Evolutionary conservation across 2,797 vertebrate species (phyloP).

Genomic region (Enteromius afrohamiltoni): DNA sequence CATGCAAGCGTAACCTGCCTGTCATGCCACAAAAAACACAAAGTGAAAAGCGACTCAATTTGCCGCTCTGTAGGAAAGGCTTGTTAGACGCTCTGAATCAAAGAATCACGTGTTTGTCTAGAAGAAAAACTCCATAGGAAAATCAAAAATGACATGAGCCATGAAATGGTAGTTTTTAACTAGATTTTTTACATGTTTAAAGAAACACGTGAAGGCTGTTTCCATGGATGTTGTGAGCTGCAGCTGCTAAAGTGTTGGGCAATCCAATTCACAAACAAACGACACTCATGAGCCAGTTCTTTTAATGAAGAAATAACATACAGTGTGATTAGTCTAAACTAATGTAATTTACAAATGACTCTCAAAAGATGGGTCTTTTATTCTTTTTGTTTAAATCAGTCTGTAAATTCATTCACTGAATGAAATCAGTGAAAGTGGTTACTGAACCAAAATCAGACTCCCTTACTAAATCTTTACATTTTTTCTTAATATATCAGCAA

Average conservation of each 20-base stretch:
- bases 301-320: not conserved
- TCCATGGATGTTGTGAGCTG: not conserved
- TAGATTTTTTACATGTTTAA: not conserved
- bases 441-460: not conserved
- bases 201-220: not conserved
- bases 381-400: not conserved
- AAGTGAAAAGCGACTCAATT: slow-evolving; percentile 44
- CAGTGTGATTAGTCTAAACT: too few species aligned
- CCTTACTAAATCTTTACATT: not conserved
- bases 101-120: slow-evolving; percentile 30
- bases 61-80: slow-evolving; percentile 43
- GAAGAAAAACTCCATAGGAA: not conserved
- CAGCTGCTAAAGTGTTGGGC: not conserved
- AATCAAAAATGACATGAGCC: not conserved
- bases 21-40: slow-evolving; percentile 42
- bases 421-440: not conserved
- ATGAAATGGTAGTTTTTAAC: not conserved
- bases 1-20: slow-evolving; percentile 49
- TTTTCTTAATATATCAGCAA: not conserved
- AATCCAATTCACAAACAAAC: not conserved
- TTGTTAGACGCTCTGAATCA: slow-evolving; percentile 40
- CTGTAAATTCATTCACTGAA: not conserved
- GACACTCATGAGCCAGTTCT: not conserved
- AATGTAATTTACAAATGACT: not conserved
- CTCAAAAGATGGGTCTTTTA: not conserved